Evolutionary conservation across 2,797 vertebrate genomes (phyloP).

Genomic region (Aulostomus chinensis): DNA sequence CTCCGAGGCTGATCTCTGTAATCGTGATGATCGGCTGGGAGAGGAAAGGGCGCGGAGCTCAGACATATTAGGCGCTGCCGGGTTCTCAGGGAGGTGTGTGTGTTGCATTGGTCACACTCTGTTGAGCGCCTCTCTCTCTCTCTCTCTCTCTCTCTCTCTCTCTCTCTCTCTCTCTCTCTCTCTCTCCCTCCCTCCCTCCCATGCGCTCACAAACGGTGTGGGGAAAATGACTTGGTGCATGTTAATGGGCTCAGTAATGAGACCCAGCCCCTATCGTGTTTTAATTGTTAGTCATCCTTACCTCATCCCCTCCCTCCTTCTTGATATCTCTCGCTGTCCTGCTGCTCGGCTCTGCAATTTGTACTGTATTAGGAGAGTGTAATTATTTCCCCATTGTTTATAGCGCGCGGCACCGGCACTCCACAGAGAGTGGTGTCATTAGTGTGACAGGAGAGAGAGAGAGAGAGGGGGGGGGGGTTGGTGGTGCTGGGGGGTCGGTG

Average conservation of each 20-base stretch:
- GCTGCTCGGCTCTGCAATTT: slow-evolving; percentile 56
- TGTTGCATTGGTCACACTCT: slow-evolving; percentile 42
- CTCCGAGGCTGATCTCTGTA: no score
- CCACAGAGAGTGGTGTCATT: slow-evolving; percentile 67
- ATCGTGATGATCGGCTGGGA: slow-evolving; percentile 60
- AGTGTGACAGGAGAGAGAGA: slow-evolving; percentile 50
- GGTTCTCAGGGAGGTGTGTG: slow-evolving; percentile 54
- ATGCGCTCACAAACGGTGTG: slow-evolving; percentile 29
- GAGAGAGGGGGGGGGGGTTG: slow-evolving; percentile 15
- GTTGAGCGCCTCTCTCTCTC: slow-evolving; percentile 21
- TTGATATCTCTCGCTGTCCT: slow-evolving; percentile 23
- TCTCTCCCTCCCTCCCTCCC: slow-evolving; percentile 3
- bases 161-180: neutral
- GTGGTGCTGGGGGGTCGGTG: slow-evolving; percentile 45
- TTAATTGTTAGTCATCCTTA: slow-evolving; percentile 76
- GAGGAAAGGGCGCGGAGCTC: slow-evolving; percentile 30
- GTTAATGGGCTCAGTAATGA: slow-evolving; percentile 79
- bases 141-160: slow-evolving; percentile 3
- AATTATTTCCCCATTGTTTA: slow-evolving; percentile 73
- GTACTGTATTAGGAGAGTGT: slow-evolving; percentile 67
- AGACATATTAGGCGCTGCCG: slow-evolving; percentile 36
- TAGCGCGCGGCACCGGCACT: slow-evolving; percentile 37
- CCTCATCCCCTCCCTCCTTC: slow-evolving; percentile 14
- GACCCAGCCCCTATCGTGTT: slow-evolving; percentile 73
- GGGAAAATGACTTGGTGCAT: slow-evolving; percentile 68